Conservation (phyloP, 1,140 invertebrate genomes). For the Psix sp. region DNA sequence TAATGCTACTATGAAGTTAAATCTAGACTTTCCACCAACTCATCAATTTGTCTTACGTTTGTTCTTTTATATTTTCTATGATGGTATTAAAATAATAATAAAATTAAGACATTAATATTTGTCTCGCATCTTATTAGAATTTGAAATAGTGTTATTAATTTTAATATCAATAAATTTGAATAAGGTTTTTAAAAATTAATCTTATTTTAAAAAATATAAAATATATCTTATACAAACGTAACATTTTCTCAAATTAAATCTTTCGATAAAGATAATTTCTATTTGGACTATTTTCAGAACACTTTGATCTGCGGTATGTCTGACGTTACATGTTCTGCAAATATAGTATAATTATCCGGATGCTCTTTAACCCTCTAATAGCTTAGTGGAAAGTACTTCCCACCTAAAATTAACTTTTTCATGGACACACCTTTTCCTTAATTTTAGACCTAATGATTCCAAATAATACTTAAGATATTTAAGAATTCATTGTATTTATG, state of each 20-base stretch:
- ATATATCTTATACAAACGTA: neutral
- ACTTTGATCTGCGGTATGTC: constrained; percentile 5
- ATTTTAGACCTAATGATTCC: neutral
- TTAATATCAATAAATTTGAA: too few relatives aligned
- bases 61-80: too few relatives aligned
- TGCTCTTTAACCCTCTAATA: constrained; percentile 28
- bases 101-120: too few relatives aligned
- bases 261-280: constrained; percentile 7
- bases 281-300: constrained; percentile 10
- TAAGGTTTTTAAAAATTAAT: too few relatives aligned
- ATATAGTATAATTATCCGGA: constrained; percentile 34
- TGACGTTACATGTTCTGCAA: constrained; percentile 11
- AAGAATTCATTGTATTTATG: neutral
- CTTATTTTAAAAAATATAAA: too few relatives aligned
- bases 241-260: neutral
- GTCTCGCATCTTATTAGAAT: too few relatives aligned
- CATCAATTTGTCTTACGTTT: too few relatives aligned
- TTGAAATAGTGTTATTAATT: too few relatives aligned
- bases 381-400: constrained; percentile 25
- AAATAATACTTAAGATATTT: neutral
- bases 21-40: too few relatives aligned
- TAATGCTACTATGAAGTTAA: constrained; percentile 21
- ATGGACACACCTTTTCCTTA: constrained; percentile 9
- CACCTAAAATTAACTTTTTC: constrained; percentile 18
- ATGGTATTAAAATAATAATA: too few relatives aligned